These are phyloP conservation scores for Stomatorhinus walkeri DNA, from an alignment of 2,797 vertebrate genomes.

Conservation along the genomic window DNA sequence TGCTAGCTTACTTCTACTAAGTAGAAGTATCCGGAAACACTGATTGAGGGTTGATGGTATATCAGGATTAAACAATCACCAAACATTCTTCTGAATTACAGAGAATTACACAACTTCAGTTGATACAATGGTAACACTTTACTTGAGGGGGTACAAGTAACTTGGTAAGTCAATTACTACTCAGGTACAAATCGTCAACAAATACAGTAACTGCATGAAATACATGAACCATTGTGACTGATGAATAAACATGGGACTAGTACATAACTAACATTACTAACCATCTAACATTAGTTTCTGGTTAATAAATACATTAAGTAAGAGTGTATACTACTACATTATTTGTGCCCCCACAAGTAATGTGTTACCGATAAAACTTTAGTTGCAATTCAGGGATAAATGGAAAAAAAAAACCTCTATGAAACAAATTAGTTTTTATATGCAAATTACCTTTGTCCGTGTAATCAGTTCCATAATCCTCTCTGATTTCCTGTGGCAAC, in stretches of 20 bases:
- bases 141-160: not conserved
- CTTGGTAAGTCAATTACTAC: not conserved
- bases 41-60: not conserved
- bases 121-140: not conserved
- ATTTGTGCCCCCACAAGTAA: not conserved
- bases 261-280: not conserved
- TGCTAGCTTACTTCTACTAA: not conserved
- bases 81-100: not conserved
- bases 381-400: not conserved
- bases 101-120: not conserved
- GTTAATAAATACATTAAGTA: not conserved
- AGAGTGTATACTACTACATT: not conserved
- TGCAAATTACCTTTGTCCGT: conserved; percentile 42
- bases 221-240: not conserved
- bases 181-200: not conserved
- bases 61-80: not conserved
- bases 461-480: conserved; percentile 55
- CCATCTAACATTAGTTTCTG: not conserved
- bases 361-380: not conserved
- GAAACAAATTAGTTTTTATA: not conserved
- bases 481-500: conserved; percentile 52
- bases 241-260: not conserved
- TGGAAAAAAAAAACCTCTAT: not conserved
- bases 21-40: not conserved
- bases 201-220: not conserved